These are phyloP conservation scores for Oceanodroma leucorhoa DNA, from an alignment of 2,797 vertebrate genomes.

Conservation along the genomic window DNA sequence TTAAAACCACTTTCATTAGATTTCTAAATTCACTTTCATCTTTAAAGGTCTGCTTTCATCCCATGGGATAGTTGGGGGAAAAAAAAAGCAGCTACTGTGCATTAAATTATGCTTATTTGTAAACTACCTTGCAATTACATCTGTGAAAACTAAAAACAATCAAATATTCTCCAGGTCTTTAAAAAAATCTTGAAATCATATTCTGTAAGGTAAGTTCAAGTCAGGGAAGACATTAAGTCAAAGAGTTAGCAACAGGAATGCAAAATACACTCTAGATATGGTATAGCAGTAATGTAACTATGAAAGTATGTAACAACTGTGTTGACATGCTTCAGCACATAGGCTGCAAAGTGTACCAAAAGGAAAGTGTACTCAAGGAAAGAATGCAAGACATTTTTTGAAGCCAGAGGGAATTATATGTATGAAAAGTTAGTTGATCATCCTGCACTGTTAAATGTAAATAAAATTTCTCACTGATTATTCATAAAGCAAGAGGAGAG, in stretches of 20 bases:
- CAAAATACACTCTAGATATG: background rate
- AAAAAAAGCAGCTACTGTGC: background rate
- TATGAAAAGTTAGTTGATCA: background rate
- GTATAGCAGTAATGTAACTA: background rate
- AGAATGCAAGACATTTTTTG: background rate
- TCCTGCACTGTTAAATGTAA: background rate
- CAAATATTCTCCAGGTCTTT: background rate
- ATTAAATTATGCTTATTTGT: background rate
- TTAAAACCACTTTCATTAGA: background rate
- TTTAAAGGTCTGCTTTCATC: slow-evolving; percentile 2
- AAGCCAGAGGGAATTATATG: background rate
- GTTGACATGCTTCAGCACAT: background rate
- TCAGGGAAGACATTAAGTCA: background rate
- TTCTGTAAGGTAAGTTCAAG: background rate
- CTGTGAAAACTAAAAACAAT: background rate
- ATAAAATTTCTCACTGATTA: background rate
- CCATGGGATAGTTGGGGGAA: background rate
- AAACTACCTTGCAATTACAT: background rate
- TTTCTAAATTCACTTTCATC: slow-evolving; percentile 37
- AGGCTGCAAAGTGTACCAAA: background rate
- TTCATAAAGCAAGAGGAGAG: background rate
- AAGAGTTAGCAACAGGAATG: background rate
- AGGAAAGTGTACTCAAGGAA: background rate
- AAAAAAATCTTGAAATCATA: background rate
- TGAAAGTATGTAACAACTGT: background rate